A percentile compares a stretch with the other conserved stretches of the same genome.
These are phyloP conservation scores for Aleiodes sp. DNA, from an alignment of 1,140 invertebrate species.

Conservation along the genomic window DNA sequence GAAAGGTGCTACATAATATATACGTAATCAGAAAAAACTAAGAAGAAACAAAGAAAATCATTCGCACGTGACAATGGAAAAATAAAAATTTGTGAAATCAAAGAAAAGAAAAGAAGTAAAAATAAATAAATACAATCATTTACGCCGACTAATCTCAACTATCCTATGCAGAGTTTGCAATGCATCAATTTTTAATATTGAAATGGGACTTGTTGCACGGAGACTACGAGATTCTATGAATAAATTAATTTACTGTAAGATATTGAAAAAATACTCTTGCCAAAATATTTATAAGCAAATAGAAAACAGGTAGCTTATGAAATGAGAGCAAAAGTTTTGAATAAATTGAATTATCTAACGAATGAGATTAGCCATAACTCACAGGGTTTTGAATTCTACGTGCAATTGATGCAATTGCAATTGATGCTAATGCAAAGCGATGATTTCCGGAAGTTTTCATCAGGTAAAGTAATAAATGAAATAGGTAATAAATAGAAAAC, in stretches of 20 bases:
- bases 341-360: neutral
- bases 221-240: conserved; percentile 21
- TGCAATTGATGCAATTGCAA: neutral
- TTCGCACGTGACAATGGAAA: neutral
- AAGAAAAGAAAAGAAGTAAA: neutral
- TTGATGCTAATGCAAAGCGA: conserved; percentile 13
- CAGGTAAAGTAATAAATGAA: too few relatives aligned
- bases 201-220: conserved; percentile 20
- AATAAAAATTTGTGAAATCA: neutral
- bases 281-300: conserved; percentile 7
- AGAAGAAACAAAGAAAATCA: too few relatives aligned
- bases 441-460: conserved; percentile 5
- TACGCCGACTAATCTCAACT: conserved; percentile 24
- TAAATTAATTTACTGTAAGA: conserved; percentile 22
- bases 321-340: too few relatives aligned
- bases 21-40: conserved; percentile 20
- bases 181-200: conserved; percentile 23
- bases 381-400: conserved; percentile 11
- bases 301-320: neutral
- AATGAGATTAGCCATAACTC: neutral
- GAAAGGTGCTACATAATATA: neutral
- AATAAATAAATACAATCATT: conserved; percentile 7
- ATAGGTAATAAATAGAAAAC: neutral
- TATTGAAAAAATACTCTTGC: conserved; percentile 8
- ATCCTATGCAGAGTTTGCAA: conserved; percentile 19